These are phyloP conservation scores for silkworm (Bombyx mori) DNA, from an alignment of 1,140 invertebrate species.

Conservation along the genomic window DNA sequence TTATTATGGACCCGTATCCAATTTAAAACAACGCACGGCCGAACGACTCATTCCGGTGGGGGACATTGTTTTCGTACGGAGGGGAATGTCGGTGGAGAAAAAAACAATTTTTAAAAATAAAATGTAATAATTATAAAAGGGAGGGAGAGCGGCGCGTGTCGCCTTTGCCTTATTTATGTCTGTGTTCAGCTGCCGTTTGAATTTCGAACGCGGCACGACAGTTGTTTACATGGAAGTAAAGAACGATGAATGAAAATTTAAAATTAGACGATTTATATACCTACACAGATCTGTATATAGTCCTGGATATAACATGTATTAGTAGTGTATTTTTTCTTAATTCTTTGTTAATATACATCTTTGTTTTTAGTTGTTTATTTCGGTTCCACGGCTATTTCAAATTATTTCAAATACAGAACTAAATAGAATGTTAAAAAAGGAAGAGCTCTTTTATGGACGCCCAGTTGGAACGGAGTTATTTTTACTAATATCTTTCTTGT, in stretches of 20 bases:
- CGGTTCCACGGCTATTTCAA: too few relatives aligned
- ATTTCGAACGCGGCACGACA: constrained; percentile 47
- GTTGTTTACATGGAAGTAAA: constrained; percentile 36
- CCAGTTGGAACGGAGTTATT: too few relatives aligned
- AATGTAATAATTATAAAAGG: constrained; percentile 69
- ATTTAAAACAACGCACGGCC: constrained; percentile 65
- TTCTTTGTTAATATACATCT: too few relatives aligned
- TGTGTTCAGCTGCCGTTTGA: constrained; percentile 56
- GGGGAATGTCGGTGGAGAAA: constrained; percentile 55
- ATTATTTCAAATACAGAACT: too few relatives aligned
- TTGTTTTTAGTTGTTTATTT: too few relatives aligned
- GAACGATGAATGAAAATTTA: not conserved
- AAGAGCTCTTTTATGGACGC: too few relatives aligned
- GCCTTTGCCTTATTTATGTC: constrained; percentile 57
- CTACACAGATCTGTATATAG: not conserved
- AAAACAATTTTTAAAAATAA: constrained; percentile 72
- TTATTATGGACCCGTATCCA: constrained; percentile 68
- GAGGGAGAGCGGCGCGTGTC: constrained; percentile 58
- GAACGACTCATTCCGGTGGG: constrained; percentile 47
- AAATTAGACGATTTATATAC: not conserved
- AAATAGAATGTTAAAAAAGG: too few relatives aligned
- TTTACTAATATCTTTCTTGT: too few relatives aligned
- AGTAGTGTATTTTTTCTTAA: too few relatives aligned
- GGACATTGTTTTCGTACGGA: constrained; percentile 57
- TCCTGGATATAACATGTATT: too few relatives aligned